Evolutionary conservation across 2,888 invertebrate genomes (phyloP), one percentile per base, ranked within the genome.

Genomic region (Nycteola revayana): DNA sequence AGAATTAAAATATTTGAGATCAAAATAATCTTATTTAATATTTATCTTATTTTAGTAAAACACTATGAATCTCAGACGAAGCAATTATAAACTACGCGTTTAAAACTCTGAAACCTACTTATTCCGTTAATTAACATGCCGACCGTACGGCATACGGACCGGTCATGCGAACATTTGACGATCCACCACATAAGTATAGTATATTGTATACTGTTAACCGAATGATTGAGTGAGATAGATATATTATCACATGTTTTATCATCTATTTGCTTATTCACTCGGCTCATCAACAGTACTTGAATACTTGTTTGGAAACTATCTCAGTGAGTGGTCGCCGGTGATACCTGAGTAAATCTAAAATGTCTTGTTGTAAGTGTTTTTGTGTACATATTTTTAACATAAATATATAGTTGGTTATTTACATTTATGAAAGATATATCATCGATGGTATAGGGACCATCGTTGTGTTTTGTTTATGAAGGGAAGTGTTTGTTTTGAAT

Each of bases 281-380:
- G 6, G 18, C 6, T n/a, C n/a, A 14, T 14, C 3, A 14, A 14
- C 14, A 14, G 2, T 14, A 14, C 14, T 14, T 14, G 14, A n/a
- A n/a, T n/a, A n/a, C n/a, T n/a, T n/a, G n/a, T n/a, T n/a, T 11
- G 6, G 27, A 9, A 20, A 29, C 8, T 36, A 31, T 32, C 35
- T 32, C 29, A 34, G 48, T 28, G 29, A 26, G 33, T 28, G 43
- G 42, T 33, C 25, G 58, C 29, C 39, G 37, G 35, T 40, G 36
- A 10, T 25, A 34, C 20, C 27, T 25, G 28, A 37, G 44, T 37
- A 42, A 9, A 28, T 21, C 24, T 42, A 39, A 25, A 9, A 79
- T 80, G 80, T 59, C 79, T 39, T 80, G 79, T 48, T 80, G 80
- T 80, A 48, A 79, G 79, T 80, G 56, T 36, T 9, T 42, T 25